These are phyloP conservation scores for Tragelaphus eurycerus DNA, from an alignment of 2,797 vertebrate species.

Conservation along the genomic window DNA sequence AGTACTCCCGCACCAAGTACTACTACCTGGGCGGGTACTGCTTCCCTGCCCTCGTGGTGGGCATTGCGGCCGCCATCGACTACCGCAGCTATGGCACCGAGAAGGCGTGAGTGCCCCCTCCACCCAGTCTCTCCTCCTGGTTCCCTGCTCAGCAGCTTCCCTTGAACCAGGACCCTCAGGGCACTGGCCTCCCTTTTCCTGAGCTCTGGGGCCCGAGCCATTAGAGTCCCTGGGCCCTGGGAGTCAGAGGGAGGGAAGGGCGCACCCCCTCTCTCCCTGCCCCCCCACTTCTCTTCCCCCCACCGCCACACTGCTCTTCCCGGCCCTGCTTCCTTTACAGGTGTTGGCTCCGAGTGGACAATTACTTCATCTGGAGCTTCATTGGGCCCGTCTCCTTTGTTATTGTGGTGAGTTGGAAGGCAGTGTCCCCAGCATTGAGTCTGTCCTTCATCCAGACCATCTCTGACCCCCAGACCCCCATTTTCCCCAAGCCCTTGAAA, in stretches of 20 bases:
- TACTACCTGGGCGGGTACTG: constrained; percentile 96
- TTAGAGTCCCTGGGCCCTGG: background rate
- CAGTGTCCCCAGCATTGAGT: no score
- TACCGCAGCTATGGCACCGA: constrained; percentile 97
- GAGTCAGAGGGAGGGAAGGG: background rate
- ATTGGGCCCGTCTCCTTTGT: constrained; percentile 95
- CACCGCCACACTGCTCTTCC: background rate
- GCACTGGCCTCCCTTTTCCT: background rate
- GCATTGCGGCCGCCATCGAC: constrained; percentile 94
- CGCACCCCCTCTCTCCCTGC: background rate
- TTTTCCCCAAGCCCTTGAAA: background rate
- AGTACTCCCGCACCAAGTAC: constrained; percentile 94
- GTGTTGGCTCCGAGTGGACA: constrained; percentile 96
- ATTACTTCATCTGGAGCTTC: constrained; percentile 98
- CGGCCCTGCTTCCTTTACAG: constrained; percentile 73
- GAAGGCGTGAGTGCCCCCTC: constrained; percentile 90
- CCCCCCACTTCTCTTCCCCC: background rate
- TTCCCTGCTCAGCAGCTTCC: background rate
- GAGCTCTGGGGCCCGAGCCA: background rate
- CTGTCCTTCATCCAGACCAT: background rate
- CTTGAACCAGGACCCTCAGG: background rate
- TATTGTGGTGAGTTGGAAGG: constrained; percentile 89
- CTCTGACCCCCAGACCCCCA: background rate
- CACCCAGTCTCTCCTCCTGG: background rate
- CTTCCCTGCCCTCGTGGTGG: constrained; percentile 95